A percentile compares a stretch with the other conserved stretches of the same genome.
Conservation (phyloP, 2,888 invertebrate species). For the Mimumesa dahlbomi region DNA sequence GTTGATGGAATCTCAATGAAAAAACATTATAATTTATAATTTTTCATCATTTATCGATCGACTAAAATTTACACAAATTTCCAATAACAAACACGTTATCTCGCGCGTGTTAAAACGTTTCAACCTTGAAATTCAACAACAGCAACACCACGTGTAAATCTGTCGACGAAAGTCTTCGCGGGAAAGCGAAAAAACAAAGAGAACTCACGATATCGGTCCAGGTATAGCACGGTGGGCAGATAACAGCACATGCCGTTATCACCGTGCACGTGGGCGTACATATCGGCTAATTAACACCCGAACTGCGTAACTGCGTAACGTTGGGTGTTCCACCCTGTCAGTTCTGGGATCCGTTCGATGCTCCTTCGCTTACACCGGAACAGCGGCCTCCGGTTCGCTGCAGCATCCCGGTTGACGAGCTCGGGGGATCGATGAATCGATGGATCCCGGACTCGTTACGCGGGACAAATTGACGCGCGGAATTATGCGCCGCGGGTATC, state of each 20-base stretch:
- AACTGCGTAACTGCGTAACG: conserved; percentile 28
- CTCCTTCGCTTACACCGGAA: conserved; percentile 40
- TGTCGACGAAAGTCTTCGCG: too few species aligned
- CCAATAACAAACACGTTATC: too few species aligned
- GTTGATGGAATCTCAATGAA: too few species aligned
- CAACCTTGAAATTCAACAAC: too few species aligned
- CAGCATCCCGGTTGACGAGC: conserved; percentile 33
- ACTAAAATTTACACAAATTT: too few species aligned
- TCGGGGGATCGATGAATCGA: conserved; percentile 28
- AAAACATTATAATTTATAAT: too few species aligned
- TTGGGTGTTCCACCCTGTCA: conserved; percentile 36
- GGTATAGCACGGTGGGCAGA: conserved; percentile 75
- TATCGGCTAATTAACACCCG: conserved; percentile 64
- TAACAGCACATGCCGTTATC: conserved; percentile 79
- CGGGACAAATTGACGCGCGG: conserved; percentile 33
- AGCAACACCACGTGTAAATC: too few species aligned
- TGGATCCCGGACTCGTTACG: conserved; percentile 8
- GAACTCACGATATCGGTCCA: conserved; percentile 77
- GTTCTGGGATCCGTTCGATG: conserved; percentile 38
- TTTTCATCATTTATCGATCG: too few species aligned
- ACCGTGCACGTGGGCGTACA: conserved; percentile 77
- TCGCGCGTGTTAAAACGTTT: too few species aligned
- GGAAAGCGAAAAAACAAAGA: neutral
- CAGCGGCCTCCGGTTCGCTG: conserved; percentile 25
- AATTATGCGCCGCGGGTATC: conserved; percentile 27